Conservation (phyloP, 2,888 invertebrate species). For the Mythimna vitellina region DNA sequence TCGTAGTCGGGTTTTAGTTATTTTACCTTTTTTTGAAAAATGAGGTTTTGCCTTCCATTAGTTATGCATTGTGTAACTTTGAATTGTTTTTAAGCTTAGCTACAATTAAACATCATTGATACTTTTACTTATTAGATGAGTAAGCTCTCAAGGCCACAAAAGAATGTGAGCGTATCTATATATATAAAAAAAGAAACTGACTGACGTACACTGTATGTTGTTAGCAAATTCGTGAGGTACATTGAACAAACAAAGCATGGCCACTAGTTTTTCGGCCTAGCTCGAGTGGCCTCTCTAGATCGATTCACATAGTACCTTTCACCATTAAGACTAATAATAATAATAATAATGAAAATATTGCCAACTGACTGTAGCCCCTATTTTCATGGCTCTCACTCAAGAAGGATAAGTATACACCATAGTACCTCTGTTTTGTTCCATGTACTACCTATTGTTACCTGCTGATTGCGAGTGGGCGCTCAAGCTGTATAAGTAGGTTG, state of each 20-base stretch:
- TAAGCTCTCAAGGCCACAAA: neutral
- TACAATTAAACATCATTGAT: neutral
- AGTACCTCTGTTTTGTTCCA: conserved; percentile 48
- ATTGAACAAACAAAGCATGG: no score
- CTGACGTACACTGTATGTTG: no score
- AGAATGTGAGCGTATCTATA: no score
- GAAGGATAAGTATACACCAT: conserved; percentile 28
- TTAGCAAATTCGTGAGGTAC: no score
- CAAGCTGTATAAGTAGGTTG: conserved; percentile 10
- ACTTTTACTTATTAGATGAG: neutral
- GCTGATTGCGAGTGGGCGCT: conserved; percentile 44
- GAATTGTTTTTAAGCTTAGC: neutral
- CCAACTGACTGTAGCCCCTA: neutral
- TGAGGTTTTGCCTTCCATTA: neutral
- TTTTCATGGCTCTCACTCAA: conserved; percentile 21
- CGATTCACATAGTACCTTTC: no score
- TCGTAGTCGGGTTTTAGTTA: no score
- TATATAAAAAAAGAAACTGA: no score
- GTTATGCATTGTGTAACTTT: neutral
- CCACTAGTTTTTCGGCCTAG: no score
- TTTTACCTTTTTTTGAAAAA: no score
- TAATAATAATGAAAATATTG: neutral
- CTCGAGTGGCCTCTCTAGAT: no score
- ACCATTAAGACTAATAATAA: neutral
- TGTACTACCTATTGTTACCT: conserved; percentile 50